Conservation (phyloP, 2,888 invertebrate species). For the Thereva nobilitata region DNA sequence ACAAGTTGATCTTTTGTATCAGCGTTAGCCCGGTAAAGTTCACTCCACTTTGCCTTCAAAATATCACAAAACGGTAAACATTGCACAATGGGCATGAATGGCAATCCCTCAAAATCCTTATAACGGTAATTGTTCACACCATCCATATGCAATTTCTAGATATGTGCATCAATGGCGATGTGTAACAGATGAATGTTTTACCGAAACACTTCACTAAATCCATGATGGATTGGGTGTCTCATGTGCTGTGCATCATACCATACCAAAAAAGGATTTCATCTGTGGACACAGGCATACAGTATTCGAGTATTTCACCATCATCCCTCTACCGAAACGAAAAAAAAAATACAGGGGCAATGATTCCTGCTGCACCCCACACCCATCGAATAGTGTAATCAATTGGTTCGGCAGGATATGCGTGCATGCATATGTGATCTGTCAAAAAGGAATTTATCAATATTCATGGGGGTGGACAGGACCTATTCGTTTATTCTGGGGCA, state of each 20-base stretch:
- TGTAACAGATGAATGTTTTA: constrained; percentile 25
- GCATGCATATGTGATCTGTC: constrained; percentile 26
- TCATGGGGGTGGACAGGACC: constrained; percentile 8
- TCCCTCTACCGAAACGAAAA: background rate
- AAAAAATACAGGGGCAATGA: background rate
- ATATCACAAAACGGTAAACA: constrained; percentile 7
- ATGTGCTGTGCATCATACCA: background rate
- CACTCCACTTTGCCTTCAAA: constrained; percentile 1
- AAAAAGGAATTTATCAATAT: constrained; percentile 31
- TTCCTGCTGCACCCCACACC: background rate
- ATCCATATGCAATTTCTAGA: constrained; percentile 21
- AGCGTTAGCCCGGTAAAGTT: constrained; percentile 3
- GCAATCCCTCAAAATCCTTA: constrained; percentile 15
- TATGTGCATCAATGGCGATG: constrained; percentile 23
- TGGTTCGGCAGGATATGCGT: constrained; percentile 18
- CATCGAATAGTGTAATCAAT: constrained; percentile 18
- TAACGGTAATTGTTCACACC: constrained; percentile 25
- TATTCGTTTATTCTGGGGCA: background rate
- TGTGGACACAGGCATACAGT: constrained; percentile 16
- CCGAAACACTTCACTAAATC: constrained; percentile 31
- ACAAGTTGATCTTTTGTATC: constrained; percentile 12
- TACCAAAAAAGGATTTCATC: background rate
- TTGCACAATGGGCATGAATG: background rate
- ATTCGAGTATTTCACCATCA: background rate
- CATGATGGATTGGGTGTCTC: constrained; percentile 23